Percentiles rank a stretch among this genome's conserved stretches.
Conservation (phyloP, 1,140 invertebrate species). For the Eubasilissa regina region DNA sequence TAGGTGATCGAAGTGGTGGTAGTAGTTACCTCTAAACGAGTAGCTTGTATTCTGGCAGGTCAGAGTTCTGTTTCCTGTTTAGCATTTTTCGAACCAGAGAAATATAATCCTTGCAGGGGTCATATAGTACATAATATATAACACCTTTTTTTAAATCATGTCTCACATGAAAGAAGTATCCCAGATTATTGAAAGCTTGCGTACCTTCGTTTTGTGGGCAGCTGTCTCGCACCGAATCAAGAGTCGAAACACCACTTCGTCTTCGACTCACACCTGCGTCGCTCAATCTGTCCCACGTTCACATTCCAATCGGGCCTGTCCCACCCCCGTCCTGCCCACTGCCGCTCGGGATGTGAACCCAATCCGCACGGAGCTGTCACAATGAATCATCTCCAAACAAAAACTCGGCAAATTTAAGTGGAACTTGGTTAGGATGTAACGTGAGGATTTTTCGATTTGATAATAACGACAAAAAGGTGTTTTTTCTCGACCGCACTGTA, state of each 20-base stretch:
- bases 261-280: conserved; percentile 12
- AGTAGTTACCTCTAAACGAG: too few relatives aligned
- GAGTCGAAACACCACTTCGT: conserved; percentile 3
- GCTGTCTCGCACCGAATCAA: background rate
- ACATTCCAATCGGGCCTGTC: background rate
- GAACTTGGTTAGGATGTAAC: background rate
- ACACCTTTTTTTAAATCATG: too few relatives aligned
- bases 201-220: background rate
- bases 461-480: conserved; percentile 4
- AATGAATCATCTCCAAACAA: conserved; percentile 17
- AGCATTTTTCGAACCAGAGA: too few relatives aligned
- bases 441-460: conserved; percentile 15
- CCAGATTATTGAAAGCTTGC: too few relatives aligned
- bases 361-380: background rate
- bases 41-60: too few relatives aligned
- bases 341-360: conserved; percentile 1
- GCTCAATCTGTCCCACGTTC: conserved; percentile 1
- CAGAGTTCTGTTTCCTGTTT: too few relatives aligned
- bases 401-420: conserved; percentile 9
- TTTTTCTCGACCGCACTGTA: conserved; percentile 1
- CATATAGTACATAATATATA: too few relatives aligned
- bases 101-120: too few relatives aligned
- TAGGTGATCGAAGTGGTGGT: too few relatives aligned
- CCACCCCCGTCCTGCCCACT: background rate
- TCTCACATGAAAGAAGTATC: too few relatives aligned